phyloP scores from a whole-genome alignment of 2,888 invertebrate genomes.

The Parelbella ahira region DNA sequence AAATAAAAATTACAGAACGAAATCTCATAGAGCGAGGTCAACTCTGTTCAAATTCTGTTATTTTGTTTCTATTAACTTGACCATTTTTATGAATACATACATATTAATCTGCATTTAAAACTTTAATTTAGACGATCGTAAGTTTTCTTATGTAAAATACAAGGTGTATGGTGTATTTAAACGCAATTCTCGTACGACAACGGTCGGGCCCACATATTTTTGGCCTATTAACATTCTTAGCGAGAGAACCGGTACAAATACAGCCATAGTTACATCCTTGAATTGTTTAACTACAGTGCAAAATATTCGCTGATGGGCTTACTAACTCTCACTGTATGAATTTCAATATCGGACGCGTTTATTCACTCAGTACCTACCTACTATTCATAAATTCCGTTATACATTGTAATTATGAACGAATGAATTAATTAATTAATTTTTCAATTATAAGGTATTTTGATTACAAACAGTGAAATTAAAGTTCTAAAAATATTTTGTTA shows the following conservation, averaged over 20 bases:
- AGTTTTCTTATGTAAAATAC: slow-evolving; percentile 10
- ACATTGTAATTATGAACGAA: too few species aligned
- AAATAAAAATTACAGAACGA: too few species aligned
- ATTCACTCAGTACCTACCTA: too few species aligned
- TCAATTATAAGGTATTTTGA: too few species aligned
- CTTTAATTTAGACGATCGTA: too few species aligned
- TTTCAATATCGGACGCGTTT: too few species aligned
- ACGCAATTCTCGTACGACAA: slow-evolving; percentile 40
- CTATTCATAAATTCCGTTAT: too few species aligned
- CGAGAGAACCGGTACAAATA: slow-evolving; percentile 40
- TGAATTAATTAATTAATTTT: background rate
- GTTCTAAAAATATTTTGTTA: too few species aligned
- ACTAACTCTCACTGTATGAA: background rate
- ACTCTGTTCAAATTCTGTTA: background rate
- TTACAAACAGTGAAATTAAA: too few species aligned
- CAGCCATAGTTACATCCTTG: slow-evolving; percentile 24
- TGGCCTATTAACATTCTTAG: slow-evolving; percentile 50
- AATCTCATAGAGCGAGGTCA: background rate
- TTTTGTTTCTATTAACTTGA: too few species aligned
- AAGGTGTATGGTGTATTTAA: slow-evolving; percentile 20
- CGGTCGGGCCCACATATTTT: slow-evolving; percentile 47
- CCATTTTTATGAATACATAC: too few species aligned
- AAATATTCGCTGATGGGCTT: slow-evolving; percentile 1
- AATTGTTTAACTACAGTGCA: slow-evolving; percentile 12
- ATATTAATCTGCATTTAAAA: too few species aligned